phyloP scores from a whole-genome alignment of 2,888 invertebrate species.

The Archips xylosteana region DNA sequence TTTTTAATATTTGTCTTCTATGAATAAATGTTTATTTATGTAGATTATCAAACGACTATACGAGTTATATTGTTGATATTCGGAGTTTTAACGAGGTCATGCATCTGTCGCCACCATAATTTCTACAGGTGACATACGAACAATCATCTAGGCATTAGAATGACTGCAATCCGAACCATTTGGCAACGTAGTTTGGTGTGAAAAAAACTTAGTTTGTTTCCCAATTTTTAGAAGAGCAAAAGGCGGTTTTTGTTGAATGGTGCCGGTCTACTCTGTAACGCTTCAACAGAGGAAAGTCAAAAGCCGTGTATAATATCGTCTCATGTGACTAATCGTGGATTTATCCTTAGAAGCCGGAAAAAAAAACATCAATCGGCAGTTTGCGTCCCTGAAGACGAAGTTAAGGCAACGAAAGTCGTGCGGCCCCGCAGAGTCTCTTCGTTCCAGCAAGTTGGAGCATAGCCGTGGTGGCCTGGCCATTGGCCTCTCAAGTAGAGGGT shows the following conservation, averaged over 20 bases:
- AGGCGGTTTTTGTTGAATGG: constrained; percentile 1
- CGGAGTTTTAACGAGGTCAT: constrained; percentile 4
- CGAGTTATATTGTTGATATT: constrained; percentile 12
- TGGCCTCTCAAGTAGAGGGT: no score
- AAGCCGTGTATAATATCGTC: constrained; percentile 18
- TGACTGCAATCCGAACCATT: constrained; percentile 15
- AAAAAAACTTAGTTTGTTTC: constrained; percentile 17
- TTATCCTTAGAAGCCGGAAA: constrained; percentile 9
- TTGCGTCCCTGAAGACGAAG: constrained; percentile 9
- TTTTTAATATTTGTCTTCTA: no score
- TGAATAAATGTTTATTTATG: no score
- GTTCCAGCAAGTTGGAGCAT: no score
- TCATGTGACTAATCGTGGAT: constrained; percentile 1
- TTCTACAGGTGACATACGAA: constrained; percentile 11
- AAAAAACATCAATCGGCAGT: constrained; percentile 17
- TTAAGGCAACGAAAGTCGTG: constrained; percentile 17
- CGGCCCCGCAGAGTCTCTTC: constrained; percentile 1
- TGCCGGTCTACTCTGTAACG: constrained; percentile 11
- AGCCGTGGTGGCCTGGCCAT: no score
- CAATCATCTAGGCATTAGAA: constrained; percentile 2
- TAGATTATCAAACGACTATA: no score
- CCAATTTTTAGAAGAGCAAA: constrained; percentile 12
- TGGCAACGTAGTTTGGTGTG: constrained; percentile 13
- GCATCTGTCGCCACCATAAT: neutral
- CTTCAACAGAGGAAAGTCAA: constrained; percentile 17